These are phyloP conservation scores for Pseudochaenichthys georgianus DNA, from an alignment of 2,797 vertebrate genomes.

Conservation along the genomic window DNA sequence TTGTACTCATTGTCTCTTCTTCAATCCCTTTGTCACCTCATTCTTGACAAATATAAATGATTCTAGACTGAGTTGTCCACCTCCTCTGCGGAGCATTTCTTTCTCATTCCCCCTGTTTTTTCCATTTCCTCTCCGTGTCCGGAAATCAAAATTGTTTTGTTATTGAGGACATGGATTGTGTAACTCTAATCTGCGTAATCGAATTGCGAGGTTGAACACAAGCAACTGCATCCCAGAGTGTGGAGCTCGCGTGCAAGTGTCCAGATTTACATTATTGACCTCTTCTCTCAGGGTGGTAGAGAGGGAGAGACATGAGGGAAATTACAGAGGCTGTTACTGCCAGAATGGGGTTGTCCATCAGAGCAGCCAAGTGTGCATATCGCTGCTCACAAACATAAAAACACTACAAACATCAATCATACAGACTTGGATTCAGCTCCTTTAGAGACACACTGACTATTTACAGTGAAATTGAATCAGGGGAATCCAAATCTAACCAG, in stretches of 20 bases:
- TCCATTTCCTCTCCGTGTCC: slow-evolving; percentile 39
- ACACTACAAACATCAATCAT: neutral
- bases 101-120: slow-evolving; percentile 29
- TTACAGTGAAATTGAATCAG: too few relatives aligned
- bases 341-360: slow-evolving; percentile 41
- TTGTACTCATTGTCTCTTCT: neutral
- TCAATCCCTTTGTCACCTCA: neutral
- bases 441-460: neutral
- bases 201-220: slow-evolving; percentile 47
- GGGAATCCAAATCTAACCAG: too few relatives aligned
- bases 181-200: slow-evolving; percentile 70
- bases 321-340: slow-evolving; percentile 41
- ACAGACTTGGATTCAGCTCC: neutral
- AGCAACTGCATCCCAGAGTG: slow-evolving; percentile 39
- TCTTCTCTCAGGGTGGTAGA: neutral
- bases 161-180: slow-evolving; percentile 59
- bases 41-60: neutral
- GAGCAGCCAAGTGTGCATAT: slow-evolving; percentile 7
- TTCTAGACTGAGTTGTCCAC: neutral
- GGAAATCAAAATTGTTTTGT: slow-evolving; percentile 56
- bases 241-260: slow-evolving; percentile 26
- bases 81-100: neutral
- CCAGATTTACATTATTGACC: slow-evolving; percentile 61
- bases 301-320: slow-evolving; percentile 1
- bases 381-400: slow-evolving; percentile 9